These are phyloP conservation scores for Eurytemora carolleeae DNA, from an alignment of 1,140 invertebrate species.

Conservation along the genomic window DNA sequence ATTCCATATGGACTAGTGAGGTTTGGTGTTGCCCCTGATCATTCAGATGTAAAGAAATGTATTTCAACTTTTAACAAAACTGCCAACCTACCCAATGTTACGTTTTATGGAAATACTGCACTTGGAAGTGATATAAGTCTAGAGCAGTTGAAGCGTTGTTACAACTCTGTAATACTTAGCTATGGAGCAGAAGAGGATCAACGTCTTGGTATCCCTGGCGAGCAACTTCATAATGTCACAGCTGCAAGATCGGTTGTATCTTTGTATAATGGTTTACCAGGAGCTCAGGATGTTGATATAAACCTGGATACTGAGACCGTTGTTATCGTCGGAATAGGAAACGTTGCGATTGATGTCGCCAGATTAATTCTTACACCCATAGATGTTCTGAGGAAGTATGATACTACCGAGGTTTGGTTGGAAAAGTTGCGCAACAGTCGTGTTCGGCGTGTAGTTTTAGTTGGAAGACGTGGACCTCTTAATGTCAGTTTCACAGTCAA, in stretches of 20 bases:
- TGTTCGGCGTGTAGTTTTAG: conserved; percentile 54
- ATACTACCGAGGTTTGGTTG: conserved; percentile 70
- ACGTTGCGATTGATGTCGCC: conserved; percentile 94
- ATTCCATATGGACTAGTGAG: conserved; percentile 92
- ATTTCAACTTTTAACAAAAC: conserved; percentile 84
- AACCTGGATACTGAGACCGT: conserved; percentile 51
- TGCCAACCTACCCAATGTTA: conserved; percentile 50
- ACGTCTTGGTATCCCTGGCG: conserved; percentile 57
- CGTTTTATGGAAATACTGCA: conserved; percentile 75
- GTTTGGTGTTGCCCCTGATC: conserved; percentile 94
- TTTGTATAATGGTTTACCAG: conserved; percentile 91
- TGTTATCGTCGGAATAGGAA: conserved; percentile 83
- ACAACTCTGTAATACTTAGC: conserved; percentile 31
- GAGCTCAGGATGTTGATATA: conserved; percentile 38
- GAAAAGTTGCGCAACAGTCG: conserved; percentile 49
- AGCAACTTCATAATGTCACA: conserved; percentile 56
- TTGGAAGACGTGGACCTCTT: conserved; percentile 80
- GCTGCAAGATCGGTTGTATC: conserved; percentile 80
- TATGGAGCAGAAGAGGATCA: conserved; percentile 71
- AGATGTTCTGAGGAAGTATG: conserved; percentile 48
- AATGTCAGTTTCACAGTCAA: conserved; percentile 96
- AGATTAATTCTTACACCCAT: conserved; percentile 61
- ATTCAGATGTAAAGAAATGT: conserved; percentile 96
- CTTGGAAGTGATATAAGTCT: conserved; percentile 52
- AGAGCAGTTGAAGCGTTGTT: neutral